Evolutionary conservation across 2,888 invertebrate species (phyloP).

Genomic region (Anagyrus pseudococci): DNA sequence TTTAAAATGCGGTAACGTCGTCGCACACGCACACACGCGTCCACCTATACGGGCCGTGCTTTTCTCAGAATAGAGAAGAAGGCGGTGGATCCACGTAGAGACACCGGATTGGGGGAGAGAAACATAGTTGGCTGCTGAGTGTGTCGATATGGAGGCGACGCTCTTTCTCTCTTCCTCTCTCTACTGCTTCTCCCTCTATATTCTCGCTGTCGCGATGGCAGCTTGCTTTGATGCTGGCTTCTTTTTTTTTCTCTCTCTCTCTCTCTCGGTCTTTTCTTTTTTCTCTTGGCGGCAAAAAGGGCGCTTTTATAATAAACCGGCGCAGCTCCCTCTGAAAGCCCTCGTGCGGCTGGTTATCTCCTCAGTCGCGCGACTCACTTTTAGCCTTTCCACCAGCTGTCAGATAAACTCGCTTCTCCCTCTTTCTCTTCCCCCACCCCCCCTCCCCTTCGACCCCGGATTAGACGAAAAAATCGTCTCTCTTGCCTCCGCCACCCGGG

Average conservation of each 20-base stretch:
- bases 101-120: slow-evolving; percentile 25
- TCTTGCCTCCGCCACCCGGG: too few relatives aligned
- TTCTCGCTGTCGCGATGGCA: too few relatives aligned
- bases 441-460: too few relatives aligned
- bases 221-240: too few relatives aligned
- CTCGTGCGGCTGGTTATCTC: slow-evolving; percentile 3
- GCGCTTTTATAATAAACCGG: too few relatives aligned
- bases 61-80: slow-evolving; percentile 55
- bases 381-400: background rate
- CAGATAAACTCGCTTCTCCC: background rate
- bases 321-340: background rate
- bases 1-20: background rate
- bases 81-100: slow-evolving; percentile 35
- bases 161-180: too few relatives aligned
- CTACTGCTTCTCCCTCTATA: too few relatives aligned
- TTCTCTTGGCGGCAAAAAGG: too few relatives aligned
- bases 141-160: slow-evolving; percentile 9
- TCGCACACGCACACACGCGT: slow-evolving; percentile 6
- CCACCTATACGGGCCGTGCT: slow-evolving; percentile 30
- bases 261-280: too few relatives aligned
- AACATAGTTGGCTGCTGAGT: slow-evolving; percentile 15
- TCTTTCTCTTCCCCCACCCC: background rate
- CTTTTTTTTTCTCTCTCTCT: too few relatives aligned
- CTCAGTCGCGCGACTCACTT: too few relatives aligned
- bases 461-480: too few relatives aligned